Evolutionary conservation across 1,140 invertebrate species (phyloP), one percentile per base, ranked within the genome.

Genomic region (Bombus picipes): DNA sequence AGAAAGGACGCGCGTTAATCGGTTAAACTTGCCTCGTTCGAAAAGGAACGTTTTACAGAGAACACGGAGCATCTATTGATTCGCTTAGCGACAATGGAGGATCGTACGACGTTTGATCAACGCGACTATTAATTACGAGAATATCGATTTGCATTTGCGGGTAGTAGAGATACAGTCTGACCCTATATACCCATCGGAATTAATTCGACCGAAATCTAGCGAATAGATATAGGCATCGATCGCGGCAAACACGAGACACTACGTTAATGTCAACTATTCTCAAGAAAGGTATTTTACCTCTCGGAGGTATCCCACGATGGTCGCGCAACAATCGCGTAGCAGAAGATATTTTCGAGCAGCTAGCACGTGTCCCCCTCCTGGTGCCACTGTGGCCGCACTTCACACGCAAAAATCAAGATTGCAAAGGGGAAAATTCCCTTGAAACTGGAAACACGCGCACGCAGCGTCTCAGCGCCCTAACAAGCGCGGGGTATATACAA

Each of bases 361-460:
- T 62, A 71, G 41, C 59, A 47, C 59, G n/a, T 68, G 28, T 74
- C 37, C 39, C 34, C 37, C 74, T 86, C 39, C 72, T 81, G 53
- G 53, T 53, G 15, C 57, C 85, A 32, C 41, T 53, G 41, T 81
- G 78, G 83, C 76, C 72, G 70, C 86, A 86, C 84, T 87, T 85
- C 82, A 82, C 41, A 86, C 73, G 82, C 62, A 82, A 90, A 90
- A 89, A 90, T 90, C 85, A 85, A 74, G 43, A 86, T 91, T 85
- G 86, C 85, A 83, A 85, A 84, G 81, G 65, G 62, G 41, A 79
- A 74, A 87, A 70, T 77, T 91, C 66, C 53, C 83, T 62, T 13
- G 28, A 62, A 22, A 25, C 79, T 91, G 86, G 83, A 53, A 87
- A 86, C 89, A 86, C 84, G 84, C 90, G 86, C 89, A 66, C 74